Base-by-base conservation (phyloP, 92 coral and sea anemone genomes). In the Epizoanthus ramosus region DNA sequence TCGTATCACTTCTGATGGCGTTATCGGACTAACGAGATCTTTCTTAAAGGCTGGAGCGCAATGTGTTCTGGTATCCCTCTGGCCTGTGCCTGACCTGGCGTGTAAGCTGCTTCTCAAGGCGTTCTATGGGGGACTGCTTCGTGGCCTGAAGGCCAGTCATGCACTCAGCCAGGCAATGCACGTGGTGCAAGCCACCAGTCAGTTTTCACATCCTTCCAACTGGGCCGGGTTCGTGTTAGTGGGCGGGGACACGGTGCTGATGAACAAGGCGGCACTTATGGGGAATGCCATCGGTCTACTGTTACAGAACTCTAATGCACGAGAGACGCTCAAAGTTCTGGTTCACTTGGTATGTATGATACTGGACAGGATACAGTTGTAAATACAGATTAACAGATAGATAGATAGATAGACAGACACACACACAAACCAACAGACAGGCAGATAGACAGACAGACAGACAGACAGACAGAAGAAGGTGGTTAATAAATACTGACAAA, bases 71-170 rank as follows among this genome's bases (percentile, higher is more conserved):
- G 92, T 97, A 3, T 88, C 98, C 56, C 81, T 97, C 35, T 97
- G 99, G 99, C 99, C 99, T 17, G 99, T 94, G 0, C 99, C 99
- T 23, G 99, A 97, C 82, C 79, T 95, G 24, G 99, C 99, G 59
- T 97, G 98, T 84, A 94, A 92, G 84, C 89, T 97, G 35, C 74
- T 97, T 31, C 90, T 97, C 33, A 93, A 97, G 84, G 99, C 97
- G 1, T 97, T 97, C 87, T 97, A 97, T 56, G 98, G 98, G 43
- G 91, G 95, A 1, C 87, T 97, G 33, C 91, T 97, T 18, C 92
- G 91, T 57, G 99, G 99, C 3, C 75, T 90, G 85, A 88, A 84
- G 70, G 98, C 98, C 57, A 97, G 99, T 61, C 99, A 91, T 68
- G 98, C 99, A 57, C 93, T 97, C 23, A 91, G 98, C 43, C 99